These are phyloP conservation scores for Eupithecia tripunctaria DNA, from an alignment of 2,888 invertebrate genomes.

Conservation along the genomic window DNA sequence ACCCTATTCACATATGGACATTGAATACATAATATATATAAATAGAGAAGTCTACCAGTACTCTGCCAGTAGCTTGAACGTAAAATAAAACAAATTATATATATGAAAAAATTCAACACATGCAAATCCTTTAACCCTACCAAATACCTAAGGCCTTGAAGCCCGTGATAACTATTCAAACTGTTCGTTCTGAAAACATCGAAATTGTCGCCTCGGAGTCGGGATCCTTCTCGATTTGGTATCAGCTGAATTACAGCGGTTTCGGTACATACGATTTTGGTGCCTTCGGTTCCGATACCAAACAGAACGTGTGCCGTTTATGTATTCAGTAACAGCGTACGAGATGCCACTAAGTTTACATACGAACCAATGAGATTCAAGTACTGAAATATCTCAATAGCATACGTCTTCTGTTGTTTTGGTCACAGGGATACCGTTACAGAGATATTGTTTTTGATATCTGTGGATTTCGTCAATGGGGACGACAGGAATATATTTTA, in stretches of 20 bases:
- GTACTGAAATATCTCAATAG: too few relatives aligned
- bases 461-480: too few relatives aligned
- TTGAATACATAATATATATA: too few relatives aligned
- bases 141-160: background rate
- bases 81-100: background rate
- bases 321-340: background rate
- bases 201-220: background rate
- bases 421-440: too few relatives aligned
- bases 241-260: slow-evolving; percentile 49
- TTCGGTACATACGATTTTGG: slow-evolving; percentile 34
- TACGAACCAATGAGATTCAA: background rate
- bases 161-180: background rate
- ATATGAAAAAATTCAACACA: background rate
- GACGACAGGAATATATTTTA: too few relatives aligned
- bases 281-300: slow-evolving; percentile 13
- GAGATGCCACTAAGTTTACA: background rate
- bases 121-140: background rate
- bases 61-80: too few relatives aligned
- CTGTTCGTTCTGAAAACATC: background rate
- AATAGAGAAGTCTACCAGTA: too few relatives aligned
- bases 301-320: slow-evolving; percentile 30
- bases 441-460: too few relatives aligned
- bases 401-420: too few relatives aligned
- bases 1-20: too few relatives aligned
- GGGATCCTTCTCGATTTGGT: slow-evolving; percentile 56